Percentiles rank a stretch among this genome's conserved stretches.
phyloP scores from a whole-genome alignment of 1,140 invertebrate genomes.

The Papilio machaon region DNA sequence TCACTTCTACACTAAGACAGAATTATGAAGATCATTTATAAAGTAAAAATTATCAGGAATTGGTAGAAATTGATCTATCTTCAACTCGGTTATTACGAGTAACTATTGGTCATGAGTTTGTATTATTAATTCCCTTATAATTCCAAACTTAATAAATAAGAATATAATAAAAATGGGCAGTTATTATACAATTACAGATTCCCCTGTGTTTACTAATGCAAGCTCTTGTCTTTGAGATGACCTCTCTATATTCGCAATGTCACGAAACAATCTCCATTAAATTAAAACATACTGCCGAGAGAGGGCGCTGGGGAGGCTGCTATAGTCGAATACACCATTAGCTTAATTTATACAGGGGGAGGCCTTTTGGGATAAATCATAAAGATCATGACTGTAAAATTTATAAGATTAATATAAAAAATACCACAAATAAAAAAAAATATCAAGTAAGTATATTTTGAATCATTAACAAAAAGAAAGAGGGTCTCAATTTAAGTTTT shows the following conservation, averaged over 20 bases:
- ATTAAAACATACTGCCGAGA: conserved; percentile 11
- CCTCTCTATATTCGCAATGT: background rate
- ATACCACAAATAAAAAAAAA: background rate
- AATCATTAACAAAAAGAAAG: too few relatives aligned
- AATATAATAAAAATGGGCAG: background rate
- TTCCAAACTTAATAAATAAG: background rate
- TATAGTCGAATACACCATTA: conserved; percentile 2
- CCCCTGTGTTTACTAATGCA: background rate
- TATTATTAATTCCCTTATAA: too few relatives aligned
- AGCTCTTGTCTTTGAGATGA: conserved; percentile 4
- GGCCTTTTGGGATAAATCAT: conserved; percentile 11
- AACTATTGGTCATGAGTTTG: too few relatives aligned
- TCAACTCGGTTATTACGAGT: too few relatives aligned
- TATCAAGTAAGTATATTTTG: too few relatives aligned
- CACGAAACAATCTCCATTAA: conserved; percentile 26
- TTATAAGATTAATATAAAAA: background rate
- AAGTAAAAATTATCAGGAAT: too few relatives aligned
- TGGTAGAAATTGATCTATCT: too few relatives aligned
- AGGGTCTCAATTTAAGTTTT: too few relatives aligned
- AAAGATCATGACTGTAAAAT: background rate
- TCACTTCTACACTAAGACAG: too few relatives aligned
- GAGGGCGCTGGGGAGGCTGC: conserved; percentile 16
- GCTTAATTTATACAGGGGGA: conserved; percentile 23
- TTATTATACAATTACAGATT: background rate
- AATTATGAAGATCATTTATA: too few relatives aligned